phyloP scores from a whole-genome alignment of 2,113 vertebrate species.

The Phalacrocorax carbo region DNA sequence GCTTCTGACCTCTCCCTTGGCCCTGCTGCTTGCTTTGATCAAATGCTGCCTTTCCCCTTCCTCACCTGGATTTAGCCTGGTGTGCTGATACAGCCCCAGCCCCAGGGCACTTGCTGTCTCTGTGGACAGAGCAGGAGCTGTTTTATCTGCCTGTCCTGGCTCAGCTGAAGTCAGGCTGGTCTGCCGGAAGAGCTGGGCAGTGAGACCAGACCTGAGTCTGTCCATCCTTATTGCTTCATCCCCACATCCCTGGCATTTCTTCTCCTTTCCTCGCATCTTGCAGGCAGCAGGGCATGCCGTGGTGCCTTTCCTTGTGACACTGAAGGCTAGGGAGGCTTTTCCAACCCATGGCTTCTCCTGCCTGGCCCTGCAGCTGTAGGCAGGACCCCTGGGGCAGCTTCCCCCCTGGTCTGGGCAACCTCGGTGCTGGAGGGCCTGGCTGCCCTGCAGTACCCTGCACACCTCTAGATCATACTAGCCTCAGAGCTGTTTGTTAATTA shows the following conservation, averaged over 20 bases:
- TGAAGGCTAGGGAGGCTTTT: neutral
- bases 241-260: neutral
- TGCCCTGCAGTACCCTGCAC: neutral
- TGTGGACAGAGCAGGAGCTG: neutral
- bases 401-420: neutral
- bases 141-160: neutral
- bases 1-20: neutral
- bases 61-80: fast-evolving
- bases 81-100: neutral
- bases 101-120: neutral
- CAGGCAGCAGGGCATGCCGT: neutral
- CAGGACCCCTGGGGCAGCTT: neutral
- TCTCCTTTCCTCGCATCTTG: neutral
- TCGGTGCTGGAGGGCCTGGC: too few relatives aligned
- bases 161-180: neutral
- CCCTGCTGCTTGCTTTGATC: fast-evolving
- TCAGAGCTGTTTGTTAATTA: neutral
- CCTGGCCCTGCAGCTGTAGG: too few relatives aligned
- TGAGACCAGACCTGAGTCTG: neutral
- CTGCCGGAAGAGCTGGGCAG: neutral
- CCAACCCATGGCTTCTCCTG: neutral
- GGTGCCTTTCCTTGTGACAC: neutral
- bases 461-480: fast-evolving
- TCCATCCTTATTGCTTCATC: neutral
- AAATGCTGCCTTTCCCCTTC: neutral